Conservation (phyloP, 2,888 invertebrate species). For the Pterostichus niger region DNA sequence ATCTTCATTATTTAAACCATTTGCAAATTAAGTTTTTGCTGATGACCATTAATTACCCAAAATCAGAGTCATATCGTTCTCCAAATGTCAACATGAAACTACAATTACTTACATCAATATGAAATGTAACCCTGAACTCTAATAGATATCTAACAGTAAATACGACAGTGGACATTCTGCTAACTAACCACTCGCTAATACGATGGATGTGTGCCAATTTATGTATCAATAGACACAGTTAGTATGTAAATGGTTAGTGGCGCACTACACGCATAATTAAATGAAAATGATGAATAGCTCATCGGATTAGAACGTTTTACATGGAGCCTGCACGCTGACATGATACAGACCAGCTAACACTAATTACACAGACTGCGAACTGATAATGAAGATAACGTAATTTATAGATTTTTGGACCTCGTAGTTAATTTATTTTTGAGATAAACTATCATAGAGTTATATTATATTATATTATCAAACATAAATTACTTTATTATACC, state of each 20-base stretch:
- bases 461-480: no score
- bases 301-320: conserved; percentile 48
- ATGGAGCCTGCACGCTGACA: conserved; percentile 21
- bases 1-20: no score
- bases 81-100: not conserved
- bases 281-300: conserved; percentile 57
- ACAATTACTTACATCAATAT: not conserved
- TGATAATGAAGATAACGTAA: conserved; percentile 26
- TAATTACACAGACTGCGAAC: conserved; percentile 26
- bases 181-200: conserved; percentile 11
- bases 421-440: no score
- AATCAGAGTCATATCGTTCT: not conserved
- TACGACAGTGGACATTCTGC: not conserved
- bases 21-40: no score
- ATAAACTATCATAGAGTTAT: no score
- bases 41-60: no score
- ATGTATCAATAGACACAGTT: conserved; percentile 31
- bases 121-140: not conserved
- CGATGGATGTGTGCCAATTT: conserved; percentile 35
- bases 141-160: conserved; percentile 7
- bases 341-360: conserved; percentile 5
- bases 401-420: not conserved
- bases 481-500: no score
- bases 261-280: conserved; percentile 38
- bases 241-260: conserved; percentile 33